Percentiles rank a stretch among this genome's conserved stretches.
These are phyloP conservation scores for Drosophila fuyamai DNA, from an alignment of 1,140 invertebrate species.

Conservation along the genomic window DNA sequence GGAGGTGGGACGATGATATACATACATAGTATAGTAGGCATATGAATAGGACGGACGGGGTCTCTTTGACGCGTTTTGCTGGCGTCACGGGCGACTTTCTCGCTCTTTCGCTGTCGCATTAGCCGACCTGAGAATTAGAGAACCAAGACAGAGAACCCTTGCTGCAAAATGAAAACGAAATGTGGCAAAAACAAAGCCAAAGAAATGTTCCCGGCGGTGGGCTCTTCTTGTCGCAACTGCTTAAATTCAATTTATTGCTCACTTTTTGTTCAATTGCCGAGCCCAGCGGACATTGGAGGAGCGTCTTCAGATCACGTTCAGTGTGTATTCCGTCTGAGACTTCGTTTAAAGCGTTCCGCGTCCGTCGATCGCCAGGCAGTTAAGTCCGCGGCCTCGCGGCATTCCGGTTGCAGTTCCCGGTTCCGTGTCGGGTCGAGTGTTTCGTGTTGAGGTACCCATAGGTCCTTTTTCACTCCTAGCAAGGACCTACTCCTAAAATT, in stretches of 20 bases:
- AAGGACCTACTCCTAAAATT: too few species aligned
- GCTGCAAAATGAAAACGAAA: slow-evolving; percentile 49
- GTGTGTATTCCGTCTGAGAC: not conserved
- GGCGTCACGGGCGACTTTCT: slow-evolving; percentile 34
- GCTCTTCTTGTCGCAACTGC: slow-evolving; percentile 40
- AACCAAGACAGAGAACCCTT: slow-evolving; percentile 37
- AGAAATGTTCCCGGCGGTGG: slow-evolving; percentile 60
- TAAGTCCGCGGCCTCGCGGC: slow-evolving; percentile 11
- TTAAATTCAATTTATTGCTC: slow-evolving; percentile 71
- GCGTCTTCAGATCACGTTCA: slow-evolving; percentile 17
- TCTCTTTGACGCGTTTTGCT: slow-evolving; percentile 48
- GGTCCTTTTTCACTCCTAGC: not conserved
- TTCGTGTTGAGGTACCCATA: slow-evolving; percentile 24
- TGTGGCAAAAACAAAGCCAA: slow-evolving; percentile 75
- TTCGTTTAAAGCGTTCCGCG: slow-evolving; percentile 17
- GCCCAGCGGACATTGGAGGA: slow-evolving; percentile 48
- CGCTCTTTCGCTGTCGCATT: slow-evolving; percentile 33
- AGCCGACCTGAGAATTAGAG: slow-evolving; percentile 17
- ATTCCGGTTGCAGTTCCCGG: slow-evolving; percentile 30
- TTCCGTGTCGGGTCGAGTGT: slow-evolving; percentile 9
- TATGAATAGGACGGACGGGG: slow-evolving; percentile 14
- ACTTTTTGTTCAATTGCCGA: slow-evolving; percentile 64
- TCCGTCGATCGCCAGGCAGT: slow-evolving; percentile 33
- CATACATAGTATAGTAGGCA: not conserved
- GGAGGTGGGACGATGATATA: slow-evolving; percentile 9